phyloP scores from a whole-genome alignment of 1,140 invertebrate genomes.

The Apolygus lucorum region DNA sequence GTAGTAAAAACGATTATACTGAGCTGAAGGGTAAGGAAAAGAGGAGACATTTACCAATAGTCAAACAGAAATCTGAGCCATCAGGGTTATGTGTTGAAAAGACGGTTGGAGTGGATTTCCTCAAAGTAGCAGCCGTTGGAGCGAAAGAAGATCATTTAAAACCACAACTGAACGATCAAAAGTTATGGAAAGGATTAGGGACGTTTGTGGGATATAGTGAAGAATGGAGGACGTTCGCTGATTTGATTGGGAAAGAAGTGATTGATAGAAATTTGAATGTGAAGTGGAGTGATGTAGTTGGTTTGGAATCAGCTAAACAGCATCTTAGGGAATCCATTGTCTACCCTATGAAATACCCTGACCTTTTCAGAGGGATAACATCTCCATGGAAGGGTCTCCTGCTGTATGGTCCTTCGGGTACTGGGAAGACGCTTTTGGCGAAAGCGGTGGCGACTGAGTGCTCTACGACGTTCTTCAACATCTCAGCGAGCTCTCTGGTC shows the following conservation, averaged over 20 bases:
- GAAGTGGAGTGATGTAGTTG: constrained; percentile 62
- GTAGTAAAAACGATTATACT: background rate
- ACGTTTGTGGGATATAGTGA: constrained; percentile 40
- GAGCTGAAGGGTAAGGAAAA: constrained; percentile 5
- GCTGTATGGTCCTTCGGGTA: constrained; percentile 77
- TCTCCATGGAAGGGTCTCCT: constrained; percentile 67
- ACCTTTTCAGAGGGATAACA: constrained; percentile 67
- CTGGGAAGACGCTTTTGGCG: constrained; percentile 74
- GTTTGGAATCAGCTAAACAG: constrained; percentile 68
- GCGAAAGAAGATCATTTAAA: background rate
- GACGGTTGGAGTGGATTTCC: background rate
- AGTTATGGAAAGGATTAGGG: constrained; percentile 39
- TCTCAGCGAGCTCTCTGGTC: constrained; percentile 76
- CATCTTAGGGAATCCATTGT: constrained; percentile 82
- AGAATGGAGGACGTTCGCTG: constrained; percentile 47
- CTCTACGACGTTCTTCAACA: constrained; percentile 82
- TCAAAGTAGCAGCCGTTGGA: background rate
- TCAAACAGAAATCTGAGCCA: background rate
- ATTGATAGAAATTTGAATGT: constrained; percentile 53
- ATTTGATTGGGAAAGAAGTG: constrained; percentile 52
- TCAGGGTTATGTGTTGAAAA: background rate
- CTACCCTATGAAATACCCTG: constrained; percentile 76
- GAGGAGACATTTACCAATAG: background rate
- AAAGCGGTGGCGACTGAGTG: constrained; percentile 80
- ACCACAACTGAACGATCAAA: constrained; percentile 28